Evolutionary conservation across 2,113 vertebrate species (phyloP).

Genomic region (Aviceda subcristata): DNA sequence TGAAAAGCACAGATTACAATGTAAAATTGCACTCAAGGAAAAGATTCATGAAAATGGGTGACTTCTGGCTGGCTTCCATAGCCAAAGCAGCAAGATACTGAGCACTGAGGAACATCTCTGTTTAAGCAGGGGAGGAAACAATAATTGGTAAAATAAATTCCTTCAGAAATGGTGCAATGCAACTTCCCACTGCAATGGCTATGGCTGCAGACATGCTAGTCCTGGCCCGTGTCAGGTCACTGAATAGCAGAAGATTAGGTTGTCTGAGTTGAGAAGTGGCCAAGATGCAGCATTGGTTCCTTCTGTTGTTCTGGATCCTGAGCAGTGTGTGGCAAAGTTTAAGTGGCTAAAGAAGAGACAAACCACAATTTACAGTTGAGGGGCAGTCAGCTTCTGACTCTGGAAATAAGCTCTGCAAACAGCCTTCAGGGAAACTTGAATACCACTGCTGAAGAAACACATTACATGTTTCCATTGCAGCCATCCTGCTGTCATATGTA

Average conservation of each 20-base stretch:
- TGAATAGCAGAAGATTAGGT: not conserved
- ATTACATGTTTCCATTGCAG: not conserved
- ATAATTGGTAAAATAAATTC: not conserved
- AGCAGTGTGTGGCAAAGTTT: not conserved
- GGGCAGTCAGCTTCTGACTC: not conserved
- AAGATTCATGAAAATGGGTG: not conserved
- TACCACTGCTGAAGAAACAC: not conserved
- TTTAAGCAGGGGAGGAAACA: not conserved
- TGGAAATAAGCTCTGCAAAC: not conserved
- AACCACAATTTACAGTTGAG: not conserved
- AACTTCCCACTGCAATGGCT: not conserved
- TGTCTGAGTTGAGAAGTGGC: not conserved
- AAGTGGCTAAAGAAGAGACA: not conserved
- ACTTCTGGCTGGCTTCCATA: not conserved
- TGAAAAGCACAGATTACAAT: not conserved
- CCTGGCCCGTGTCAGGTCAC: not conserved
- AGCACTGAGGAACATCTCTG: not conserved
- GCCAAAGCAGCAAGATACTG: not conserved
- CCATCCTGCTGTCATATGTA: not conserved
- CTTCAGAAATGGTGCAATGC: not conserved
- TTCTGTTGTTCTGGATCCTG: not conserved
- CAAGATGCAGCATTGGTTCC: not conserved
- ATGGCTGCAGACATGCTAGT: not conserved
- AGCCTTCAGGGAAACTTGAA: not conserved
- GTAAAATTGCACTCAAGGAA: not conserved